Base-by-base conservation (phyloP, 2,888 invertebrate species). In the Lobophora halterata region DNA sequence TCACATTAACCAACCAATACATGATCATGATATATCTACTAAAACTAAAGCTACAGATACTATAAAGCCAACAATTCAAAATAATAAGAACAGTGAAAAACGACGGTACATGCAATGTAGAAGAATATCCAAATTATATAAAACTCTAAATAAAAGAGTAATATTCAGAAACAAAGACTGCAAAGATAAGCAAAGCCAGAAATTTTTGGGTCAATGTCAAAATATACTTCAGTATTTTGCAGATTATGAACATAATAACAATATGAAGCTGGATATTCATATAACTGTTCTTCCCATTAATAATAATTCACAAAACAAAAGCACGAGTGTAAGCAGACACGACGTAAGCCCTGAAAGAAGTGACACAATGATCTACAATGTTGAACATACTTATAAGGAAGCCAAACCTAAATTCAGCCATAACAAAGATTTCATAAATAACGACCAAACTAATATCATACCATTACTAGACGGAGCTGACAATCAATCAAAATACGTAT, bases 201-300 rank as follows among this genome's bases (percentile, higher is more conserved):
- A 41, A 59, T 30, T 58, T 68, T 19, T 69, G 7, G 56, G 64
- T 29, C 55, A 73, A 31, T 58, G 71, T 18, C 52, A 69, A 43
- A 65, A 65, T 36, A 45, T 79, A 35, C 58, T 77, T 3, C 61
- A 68, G 29, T 71, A 71, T 48, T 67, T 80, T 41, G 52, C 61
- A 5, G 53, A 65, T 12, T 55, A 52, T 24, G 52, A 67, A 13
- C 48, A 47, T 16, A 59, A 65, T 12, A 70, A 56, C 20, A 68
- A 77, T 35, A 55, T 80, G 6, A 71, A 72, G 46, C 38, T 82
- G 23, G 72, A 82, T 43, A 55, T 83, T 42, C 65, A 70, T 24
- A 55, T 83, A 3, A 79, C 75, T 39, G 48, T 79, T 0, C 55
- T 57, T 25, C 73, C 79, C 14, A 38, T 42, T 1, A 31, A 36